A percentile compares a stretch with the other conserved stretches of the same genome.
phyloP scores from a whole-genome alignment of 1,140 invertebrate species.

The Zophobas morio region DNA sequence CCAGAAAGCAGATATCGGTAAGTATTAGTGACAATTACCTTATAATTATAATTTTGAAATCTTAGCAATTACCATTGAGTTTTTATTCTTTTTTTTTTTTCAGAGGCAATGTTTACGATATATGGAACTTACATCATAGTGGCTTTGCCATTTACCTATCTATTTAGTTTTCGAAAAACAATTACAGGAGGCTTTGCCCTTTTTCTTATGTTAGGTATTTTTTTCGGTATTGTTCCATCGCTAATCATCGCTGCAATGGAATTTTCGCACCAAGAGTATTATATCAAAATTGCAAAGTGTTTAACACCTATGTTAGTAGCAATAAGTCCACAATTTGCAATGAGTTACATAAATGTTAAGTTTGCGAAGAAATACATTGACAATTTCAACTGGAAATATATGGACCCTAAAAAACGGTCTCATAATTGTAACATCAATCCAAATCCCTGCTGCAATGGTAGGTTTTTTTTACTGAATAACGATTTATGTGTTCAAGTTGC shows the following conservation, averaged over 20 bases:
- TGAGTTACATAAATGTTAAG: conserved; percentile 53
- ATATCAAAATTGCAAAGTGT: conserved; percentile 47
- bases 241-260: conserved; percentile 56
- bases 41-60: conserved; percentile 21
- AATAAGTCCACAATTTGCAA: conserved; percentile 58
- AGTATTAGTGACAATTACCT: neutral
- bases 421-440: conserved; percentile 45
- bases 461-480: neutral
- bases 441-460: conserved; percentile 57
- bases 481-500: too few relatives aligned
- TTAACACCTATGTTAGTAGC: conserved; percentile 53
- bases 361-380: conserved; percentile 58
- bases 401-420: conserved; percentile 39
- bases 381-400: conserved; percentile 59
- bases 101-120: conserved; percentile 54
- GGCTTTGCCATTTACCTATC: conserved; percentile 60
- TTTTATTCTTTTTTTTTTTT: conserved; percentile 33
- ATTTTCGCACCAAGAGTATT: conserved; percentile 51
- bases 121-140: conserved; percentile 56
- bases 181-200: conserved; percentile 56
- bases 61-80: neutral
- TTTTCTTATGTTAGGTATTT: conserved; percentile 59
- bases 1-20: too few relatives aligned
- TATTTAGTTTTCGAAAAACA: conserved; percentile 62
- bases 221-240: conserved; percentile 58